phyloP scores from a whole-genome alignment of 1,140 invertebrate species.

The Magallana gigas region DNA sequence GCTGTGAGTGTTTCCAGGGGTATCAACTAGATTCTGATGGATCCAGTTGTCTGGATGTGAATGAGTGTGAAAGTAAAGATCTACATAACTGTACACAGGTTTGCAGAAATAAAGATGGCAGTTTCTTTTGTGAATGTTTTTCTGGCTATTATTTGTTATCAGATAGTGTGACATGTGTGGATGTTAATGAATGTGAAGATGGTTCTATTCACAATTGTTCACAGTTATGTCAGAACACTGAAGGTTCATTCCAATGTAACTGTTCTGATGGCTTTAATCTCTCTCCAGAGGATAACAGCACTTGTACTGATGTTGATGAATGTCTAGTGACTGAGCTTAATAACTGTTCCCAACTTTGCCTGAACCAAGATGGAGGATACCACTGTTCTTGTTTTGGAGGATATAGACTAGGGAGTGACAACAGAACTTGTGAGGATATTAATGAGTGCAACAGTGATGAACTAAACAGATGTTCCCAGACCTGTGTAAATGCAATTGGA shows the following conservation, averaged over 20 bases:
- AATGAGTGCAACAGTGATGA: conserved; percentile 12
- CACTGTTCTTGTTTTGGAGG: conserved; percentile 9
- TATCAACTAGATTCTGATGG: background rate
- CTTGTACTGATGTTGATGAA: conserved; percentile 1
- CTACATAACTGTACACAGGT: background rate
- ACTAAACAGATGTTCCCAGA: conserved; percentile 6
- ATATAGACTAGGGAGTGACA: conserved; percentile 9
- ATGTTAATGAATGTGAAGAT: conserved; percentile 1
- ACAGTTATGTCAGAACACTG: background rate
- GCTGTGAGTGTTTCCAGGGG: background rate
- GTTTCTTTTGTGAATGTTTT: background rate
- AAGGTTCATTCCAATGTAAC: background rate
- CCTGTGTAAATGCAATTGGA: conserved; percentile 4
- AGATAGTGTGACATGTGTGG: background rate
- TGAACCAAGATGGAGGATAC: conserved; percentile 8
- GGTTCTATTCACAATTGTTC: background rate
- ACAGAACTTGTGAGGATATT: background rate
- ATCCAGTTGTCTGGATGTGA: background rate
- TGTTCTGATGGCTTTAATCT: background rate
- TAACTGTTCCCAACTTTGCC: conserved; percentile 19
- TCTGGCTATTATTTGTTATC: background rate
- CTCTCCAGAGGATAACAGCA: background rate
- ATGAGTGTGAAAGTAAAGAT: conserved; percentile 11
- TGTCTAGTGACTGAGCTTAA: background rate
- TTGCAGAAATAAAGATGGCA: background rate